Percentiles rank a stretch among this genome's conserved stretches.
These are phyloP conservation scores for Dicrurus megarhynchus DNA, from an alignment of 2,113 vertebrate species.

Conservation along the genomic window DNA sequence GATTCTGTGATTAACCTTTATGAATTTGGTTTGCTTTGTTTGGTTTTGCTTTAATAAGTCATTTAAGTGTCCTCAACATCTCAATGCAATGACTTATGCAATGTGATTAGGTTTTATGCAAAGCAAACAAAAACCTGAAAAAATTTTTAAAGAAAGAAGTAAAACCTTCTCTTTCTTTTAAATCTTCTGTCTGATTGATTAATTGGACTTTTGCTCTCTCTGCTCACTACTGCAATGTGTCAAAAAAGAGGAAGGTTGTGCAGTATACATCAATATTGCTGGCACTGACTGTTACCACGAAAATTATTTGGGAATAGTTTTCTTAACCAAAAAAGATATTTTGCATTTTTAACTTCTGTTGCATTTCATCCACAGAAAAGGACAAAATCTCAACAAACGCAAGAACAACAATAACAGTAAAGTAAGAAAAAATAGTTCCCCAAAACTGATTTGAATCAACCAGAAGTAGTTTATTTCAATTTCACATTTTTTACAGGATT, in stretches of 20 bases:
- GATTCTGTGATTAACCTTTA: not conserved
- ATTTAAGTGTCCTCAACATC: not conserved
- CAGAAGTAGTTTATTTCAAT: not conserved
- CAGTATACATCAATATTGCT: not conserved
- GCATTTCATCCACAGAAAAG: not conserved
- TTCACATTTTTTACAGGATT: not conserved
- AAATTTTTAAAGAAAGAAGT: not conserved
- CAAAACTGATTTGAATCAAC: not conserved
- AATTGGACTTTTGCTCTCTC: not conserved
- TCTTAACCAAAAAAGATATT: not conserved
- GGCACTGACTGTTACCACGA: not conserved
- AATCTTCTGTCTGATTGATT: not conserved
- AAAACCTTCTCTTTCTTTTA: not conserved
- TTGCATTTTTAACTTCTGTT: not conserved
- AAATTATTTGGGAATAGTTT: not conserved
- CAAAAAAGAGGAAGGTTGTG: not conserved
- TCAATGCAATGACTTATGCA: not conserved
- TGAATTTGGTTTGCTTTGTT: not conserved
- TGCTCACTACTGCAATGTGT: rapidly evolving
- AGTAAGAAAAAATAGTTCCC: not conserved
- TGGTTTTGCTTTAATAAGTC: not conserved
- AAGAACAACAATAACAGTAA: not conserved
- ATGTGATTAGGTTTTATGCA: not conserved
- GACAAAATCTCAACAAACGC: not conserved
- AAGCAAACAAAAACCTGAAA: not conserved